Conservation (phyloP, 2,797 vertebrate species). For the Podargus strigoides region DNA sequence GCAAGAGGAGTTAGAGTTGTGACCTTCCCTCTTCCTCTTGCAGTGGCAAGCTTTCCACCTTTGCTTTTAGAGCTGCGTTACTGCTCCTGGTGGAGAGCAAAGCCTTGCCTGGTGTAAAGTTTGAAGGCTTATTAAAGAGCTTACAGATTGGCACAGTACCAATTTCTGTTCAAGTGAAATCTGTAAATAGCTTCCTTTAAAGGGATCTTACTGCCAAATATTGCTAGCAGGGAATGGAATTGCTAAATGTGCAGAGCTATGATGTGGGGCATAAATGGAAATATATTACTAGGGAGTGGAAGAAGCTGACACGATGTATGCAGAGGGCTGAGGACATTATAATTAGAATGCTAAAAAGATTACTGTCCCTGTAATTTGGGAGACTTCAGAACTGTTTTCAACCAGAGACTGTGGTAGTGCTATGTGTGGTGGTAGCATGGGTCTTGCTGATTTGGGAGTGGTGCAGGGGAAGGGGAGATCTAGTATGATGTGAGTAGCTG, state of each 20-base stretch:
- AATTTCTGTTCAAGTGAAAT: background rate
- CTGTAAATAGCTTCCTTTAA: slow-evolving; percentile 19
- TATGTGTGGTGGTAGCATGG: background rate
- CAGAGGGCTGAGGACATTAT: background rate
- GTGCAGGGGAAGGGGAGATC: background rate
- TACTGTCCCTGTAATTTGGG: background rate
- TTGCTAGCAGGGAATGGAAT: background rate
- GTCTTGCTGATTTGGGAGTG: background rate
- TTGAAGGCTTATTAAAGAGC: slow-evolving; percentile 1
- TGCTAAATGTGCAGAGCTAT: background rate
- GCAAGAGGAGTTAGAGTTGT: background rate
- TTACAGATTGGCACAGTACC: background rate
- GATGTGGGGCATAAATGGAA: background rate
- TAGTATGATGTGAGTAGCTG: background rate
- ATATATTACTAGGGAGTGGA: background rate
- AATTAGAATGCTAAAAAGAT: background rate
- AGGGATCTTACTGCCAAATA: background rate
- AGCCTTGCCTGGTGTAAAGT: background rate
- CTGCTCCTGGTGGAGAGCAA: background rate
- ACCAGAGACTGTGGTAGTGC: background rate
- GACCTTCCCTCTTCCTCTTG: background rate
- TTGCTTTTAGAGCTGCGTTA: background rate
- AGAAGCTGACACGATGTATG: background rate
- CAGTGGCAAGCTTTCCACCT: background rate
- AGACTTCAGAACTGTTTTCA: background rate